Conservation (phyloP, 2,113 vertebrate genomes). For the Dicaeum eximium region DNA sequence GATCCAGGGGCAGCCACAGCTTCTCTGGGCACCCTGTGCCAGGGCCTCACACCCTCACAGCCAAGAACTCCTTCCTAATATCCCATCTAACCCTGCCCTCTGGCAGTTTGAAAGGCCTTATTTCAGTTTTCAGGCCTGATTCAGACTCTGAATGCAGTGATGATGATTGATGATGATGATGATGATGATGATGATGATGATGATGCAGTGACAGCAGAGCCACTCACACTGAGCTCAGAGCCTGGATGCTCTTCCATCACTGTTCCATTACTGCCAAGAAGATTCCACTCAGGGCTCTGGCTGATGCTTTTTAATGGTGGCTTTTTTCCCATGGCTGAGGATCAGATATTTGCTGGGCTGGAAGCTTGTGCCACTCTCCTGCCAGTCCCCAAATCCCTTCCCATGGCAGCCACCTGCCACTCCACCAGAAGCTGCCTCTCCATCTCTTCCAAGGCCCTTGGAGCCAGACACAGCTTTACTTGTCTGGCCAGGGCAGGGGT, state of each 20-base stretch:
- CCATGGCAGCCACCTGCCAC: not conserved
- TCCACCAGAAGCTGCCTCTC: not conserved
- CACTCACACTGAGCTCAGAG: fast-evolving
- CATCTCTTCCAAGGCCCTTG: not conserved
- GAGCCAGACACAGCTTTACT: not conserved
- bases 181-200: not conserved
- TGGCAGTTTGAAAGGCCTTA: not conserved
- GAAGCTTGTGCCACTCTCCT: not conserved
- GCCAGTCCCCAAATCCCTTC: not conserved
- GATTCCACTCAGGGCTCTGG: not conserved
- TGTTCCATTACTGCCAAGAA: not conserved
- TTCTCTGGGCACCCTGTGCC: not conserved
- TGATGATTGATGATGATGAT: fast-evolving
- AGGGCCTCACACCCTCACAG: fast-evolving
- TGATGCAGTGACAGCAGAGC: not conserved
- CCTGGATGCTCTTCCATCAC: not conserved
- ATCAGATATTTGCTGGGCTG: not conserved
- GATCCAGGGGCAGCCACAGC: not conserved
- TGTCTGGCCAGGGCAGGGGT: not conserved
- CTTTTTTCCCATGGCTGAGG: not conserved
- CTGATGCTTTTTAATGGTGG: not conserved
- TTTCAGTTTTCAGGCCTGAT: not conserved
- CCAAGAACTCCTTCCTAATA: fast-evolving
- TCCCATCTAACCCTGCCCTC: not conserved
- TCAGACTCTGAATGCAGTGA: not conserved